These are phyloP conservation scores for Drosophila lini DNA, from an alignment of 1,140 invertebrate species.

Conservation along the genomic window DNA sequence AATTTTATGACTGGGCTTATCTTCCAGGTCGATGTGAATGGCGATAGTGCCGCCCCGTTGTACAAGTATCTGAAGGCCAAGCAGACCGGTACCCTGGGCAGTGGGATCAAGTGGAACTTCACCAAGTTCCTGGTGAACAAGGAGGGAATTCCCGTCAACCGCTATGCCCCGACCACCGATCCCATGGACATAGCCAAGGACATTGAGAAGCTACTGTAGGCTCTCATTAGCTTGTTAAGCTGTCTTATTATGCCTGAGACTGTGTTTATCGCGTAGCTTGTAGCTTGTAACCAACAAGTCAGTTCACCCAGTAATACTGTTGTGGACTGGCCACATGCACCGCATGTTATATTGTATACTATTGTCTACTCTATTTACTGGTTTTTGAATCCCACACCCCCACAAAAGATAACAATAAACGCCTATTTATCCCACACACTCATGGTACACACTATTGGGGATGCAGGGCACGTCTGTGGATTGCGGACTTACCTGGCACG, in stretches of 20 bases:
- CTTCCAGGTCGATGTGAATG: conserved; percentile 94
- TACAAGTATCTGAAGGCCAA: conserved; percentile 95
- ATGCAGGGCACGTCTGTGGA: conserved; percentile 22
- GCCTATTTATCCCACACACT: conserved; percentile 26
- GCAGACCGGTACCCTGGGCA: conserved; percentile 89
- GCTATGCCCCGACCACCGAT: conserved; percentile 91
- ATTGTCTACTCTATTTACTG: conserved; percentile 27
- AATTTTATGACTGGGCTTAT: neutral
- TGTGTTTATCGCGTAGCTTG: conserved; percentile 48
- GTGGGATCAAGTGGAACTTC: conserved; percentile 98
- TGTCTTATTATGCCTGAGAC: conserved; percentile 16
- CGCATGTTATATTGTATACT: conserved; percentile 44
- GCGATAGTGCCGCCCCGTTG: conserved; percentile 92
- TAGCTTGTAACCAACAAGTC: conserved; percentile 33
- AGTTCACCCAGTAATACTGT: conserved; percentile 11
- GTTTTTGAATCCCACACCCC: conserved; percentile 36
- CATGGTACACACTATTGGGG: neutral
- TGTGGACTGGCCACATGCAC: conserved; percentile 41
- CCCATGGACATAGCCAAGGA: conserved; percentile 89
- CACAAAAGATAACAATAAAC: conserved; percentile 41
- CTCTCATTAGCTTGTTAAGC: conserved; percentile 3
- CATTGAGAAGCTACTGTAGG: conserved; percentile 89
- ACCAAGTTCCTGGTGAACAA: conserved; percentile 97
- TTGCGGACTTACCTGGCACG: conserved; percentile 17
- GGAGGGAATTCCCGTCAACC: conserved; percentile 92